Conservation (phyloP, 2,888 invertebrate species). For the Pristionchus japonicus region DNA sequence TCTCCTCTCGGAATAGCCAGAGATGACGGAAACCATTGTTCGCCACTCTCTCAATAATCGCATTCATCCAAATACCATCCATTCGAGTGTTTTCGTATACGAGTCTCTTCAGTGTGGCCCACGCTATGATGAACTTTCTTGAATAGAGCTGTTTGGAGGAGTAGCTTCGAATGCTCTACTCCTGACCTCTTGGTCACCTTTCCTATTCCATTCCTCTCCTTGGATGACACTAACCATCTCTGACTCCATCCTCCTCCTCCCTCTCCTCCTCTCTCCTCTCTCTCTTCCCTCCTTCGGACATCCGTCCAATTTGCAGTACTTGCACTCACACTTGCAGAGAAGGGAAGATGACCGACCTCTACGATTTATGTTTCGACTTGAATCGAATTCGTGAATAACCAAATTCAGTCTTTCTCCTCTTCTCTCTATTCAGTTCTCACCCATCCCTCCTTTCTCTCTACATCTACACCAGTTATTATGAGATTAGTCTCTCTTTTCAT, state of each 20-base stretch:
- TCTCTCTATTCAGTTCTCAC: not conserved
- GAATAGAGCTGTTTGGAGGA: no score
- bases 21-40: not conserved
- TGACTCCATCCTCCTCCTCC: not conserved
- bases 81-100: not conserved
- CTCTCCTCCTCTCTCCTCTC: not conserved
- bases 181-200: not conserved
- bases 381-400: not conserved
- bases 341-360: not conserved
- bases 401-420: not conserved
- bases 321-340: not conserved
- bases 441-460: not conserved
- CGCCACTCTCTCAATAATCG: not conserved
- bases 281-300: slow-evolving; percentile 12
- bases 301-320: slow-evolving; percentile 19
- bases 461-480: slow-evolving; percentile 32
- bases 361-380: not conserved
- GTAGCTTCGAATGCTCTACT: no score
- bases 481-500: slow-evolving; percentile 3
- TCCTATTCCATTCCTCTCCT: not conserved
- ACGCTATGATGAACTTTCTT: not conserved
- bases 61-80: not conserved
- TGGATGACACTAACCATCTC: slow-evolving; percentile 18
- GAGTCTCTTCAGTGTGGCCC: no score
- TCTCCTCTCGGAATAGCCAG: not conserved